These are phyloP conservation scores for Erythrocebus patas DNA, from an alignment of 2,113 vertebrate species.

Conservation along the genomic window DNA sequence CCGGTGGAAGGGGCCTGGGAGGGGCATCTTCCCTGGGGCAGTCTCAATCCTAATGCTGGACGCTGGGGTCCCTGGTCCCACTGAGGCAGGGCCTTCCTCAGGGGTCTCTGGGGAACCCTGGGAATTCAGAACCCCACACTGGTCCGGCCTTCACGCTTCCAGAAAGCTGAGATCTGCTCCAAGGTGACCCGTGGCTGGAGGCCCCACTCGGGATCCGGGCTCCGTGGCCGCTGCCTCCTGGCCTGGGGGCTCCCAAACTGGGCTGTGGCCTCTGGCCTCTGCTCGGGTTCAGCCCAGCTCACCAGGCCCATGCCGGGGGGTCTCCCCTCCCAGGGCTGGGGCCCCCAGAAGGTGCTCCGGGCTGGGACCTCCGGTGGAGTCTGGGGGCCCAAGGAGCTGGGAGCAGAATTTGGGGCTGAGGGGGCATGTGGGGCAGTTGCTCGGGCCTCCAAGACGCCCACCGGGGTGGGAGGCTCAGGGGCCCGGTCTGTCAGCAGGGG, in stretches of 20 bases:
- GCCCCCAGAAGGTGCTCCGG: slow-evolving; percentile 56
- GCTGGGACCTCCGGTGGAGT: not conserved
- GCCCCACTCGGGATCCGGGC: slow-evolving; percentile 63
- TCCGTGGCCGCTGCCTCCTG: slow-evolving; percentile 35
- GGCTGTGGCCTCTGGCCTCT: not conserved
- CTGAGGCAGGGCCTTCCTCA: not conserved
- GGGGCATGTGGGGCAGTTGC: slow-evolving; percentile 46
- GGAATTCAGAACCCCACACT: slow-evolving; percentile 54
- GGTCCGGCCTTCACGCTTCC: slow-evolving; percentile 68
- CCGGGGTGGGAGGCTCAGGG: not conserved
- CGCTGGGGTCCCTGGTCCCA: not conserved
- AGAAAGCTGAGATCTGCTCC: slow-evolving; percentile 75
- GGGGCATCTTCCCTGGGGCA: not conserved
- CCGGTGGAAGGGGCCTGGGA: not conserved
- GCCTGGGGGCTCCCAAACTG: not conserved
- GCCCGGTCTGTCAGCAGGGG: slow-evolving; percentile 52
- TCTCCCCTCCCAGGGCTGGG: slow-evolving; percentile 40
- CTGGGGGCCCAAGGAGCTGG: not conserved
- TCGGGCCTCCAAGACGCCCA: slow-evolving; percentile 39
- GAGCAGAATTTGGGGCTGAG: not conserved
- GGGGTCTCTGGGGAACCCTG: not conserved
- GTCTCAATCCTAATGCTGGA: not conserved
- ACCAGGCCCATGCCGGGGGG: not conserved
- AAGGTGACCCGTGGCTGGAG: slow-evolving; percentile 74
- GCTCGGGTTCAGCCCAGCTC: slow-evolving; percentile 63